A percentile compares a stretch with the other conserved stretches of the same genome.
These are phyloP conservation scores for Takifugu bimaculatus DNA, from an alignment of 2,113 vertebrate species.

Conservation along the genomic window DNA sequence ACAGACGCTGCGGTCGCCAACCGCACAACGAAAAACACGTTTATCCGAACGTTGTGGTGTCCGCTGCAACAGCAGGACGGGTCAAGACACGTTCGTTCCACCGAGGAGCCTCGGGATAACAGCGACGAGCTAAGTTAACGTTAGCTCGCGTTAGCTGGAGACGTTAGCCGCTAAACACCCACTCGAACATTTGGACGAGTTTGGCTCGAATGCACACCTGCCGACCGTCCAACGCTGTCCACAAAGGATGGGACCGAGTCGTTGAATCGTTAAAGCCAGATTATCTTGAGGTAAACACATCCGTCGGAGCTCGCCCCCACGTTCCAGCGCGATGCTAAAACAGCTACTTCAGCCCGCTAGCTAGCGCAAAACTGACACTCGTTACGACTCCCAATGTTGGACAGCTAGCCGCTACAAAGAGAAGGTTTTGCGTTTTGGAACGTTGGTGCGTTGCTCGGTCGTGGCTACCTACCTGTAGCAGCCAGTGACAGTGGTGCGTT, in stretches of 20 bases:
- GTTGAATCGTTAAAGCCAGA: too few species aligned
- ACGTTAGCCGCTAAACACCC: slow-evolving; percentile 39
- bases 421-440: background rate
- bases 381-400: slow-evolving; percentile 46
- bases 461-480: slow-evolving; percentile 42
- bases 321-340: slow-evolving; percentile 35
- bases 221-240: too few species aligned
- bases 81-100: background rate
- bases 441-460: background rate
- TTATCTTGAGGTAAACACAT: background rate
- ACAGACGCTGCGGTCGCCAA: background rate
- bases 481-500: slow-evolving; percentile 38
- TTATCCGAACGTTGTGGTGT: background rate
- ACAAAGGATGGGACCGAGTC: too few species aligned
- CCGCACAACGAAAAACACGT: background rate
- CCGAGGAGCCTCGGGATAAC: slow-evolving; percentile 18
- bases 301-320: slow-evolving; percentile 7
- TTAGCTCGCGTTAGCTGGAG: slow-evolving; percentile 54
- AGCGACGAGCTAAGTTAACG: slow-evolving; percentile 29
- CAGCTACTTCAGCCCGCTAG: slow-evolving; percentile 28
- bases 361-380: slow-evolving; percentile 31
- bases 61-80: too few species aligned
- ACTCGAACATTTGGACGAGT: slow-evolving; percentile 21
- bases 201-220: background rate
- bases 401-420: slow-evolving; percentile 11